phyloP scores from a whole-genome alignment of 2,888 invertebrate genomes.

The Charanyca ferruginea region DNA sequence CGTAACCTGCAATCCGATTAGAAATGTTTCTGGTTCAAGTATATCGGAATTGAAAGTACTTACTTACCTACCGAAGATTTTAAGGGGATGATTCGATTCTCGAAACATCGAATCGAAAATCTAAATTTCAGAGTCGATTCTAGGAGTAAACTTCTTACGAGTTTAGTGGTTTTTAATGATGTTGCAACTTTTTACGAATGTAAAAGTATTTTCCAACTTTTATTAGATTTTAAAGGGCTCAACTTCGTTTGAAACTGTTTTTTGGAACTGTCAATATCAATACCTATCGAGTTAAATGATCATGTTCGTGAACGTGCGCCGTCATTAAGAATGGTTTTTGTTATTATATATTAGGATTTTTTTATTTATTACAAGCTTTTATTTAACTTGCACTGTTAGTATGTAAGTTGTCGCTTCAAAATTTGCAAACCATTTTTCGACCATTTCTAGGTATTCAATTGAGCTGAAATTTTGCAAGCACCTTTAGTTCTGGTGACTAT shows the following conservation, averaged over 20 bases:
- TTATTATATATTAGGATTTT: too few relatives aligned
- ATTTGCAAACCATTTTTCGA: too few relatives aligned
- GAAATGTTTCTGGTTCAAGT: background rate
- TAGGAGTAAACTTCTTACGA: background rate
- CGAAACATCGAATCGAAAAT: background rate
- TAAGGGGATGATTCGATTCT: slow-evolving; percentile 3
- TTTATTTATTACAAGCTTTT: too few relatives aligned
- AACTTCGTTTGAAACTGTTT: background rate
- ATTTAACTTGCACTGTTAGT: too few relatives aligned
- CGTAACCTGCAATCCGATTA: slow-evolving; percentile 80
- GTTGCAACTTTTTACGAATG: background rate
- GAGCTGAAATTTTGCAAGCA: too few relatives aligned
- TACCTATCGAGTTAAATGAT: too few relatives aligned
- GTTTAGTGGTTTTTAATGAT: background rate
- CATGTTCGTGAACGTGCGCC: too few relatives aligned
- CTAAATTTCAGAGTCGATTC: background rate
- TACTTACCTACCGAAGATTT: background rate
- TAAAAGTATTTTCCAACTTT: too few relatives aligned
- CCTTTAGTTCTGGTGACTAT: too few relatives aligned
- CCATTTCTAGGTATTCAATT: too few relatives aligned
- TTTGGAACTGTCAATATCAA: background rate
- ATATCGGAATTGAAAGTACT: slow-evolving; percentile 3
- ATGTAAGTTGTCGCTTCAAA: too few relatives aligned
- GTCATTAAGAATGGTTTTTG: too few relatives aligned
- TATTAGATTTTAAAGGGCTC: background rate